phyloP scores from a whole-genome alignment of 2,888 invertebrate genomes.

The Dasysyrphus tricinctus region DNA sequence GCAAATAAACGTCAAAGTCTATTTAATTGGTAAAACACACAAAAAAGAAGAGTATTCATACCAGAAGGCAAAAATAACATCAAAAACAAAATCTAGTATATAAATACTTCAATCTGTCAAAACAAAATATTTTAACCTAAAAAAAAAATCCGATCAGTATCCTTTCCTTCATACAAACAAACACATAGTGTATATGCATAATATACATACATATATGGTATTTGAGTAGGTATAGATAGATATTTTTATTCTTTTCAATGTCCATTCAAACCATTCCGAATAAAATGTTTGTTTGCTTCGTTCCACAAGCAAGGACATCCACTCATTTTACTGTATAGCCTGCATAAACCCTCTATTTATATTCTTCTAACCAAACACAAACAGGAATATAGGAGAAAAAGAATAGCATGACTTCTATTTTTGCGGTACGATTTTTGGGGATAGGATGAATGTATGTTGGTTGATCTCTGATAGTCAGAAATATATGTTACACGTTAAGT shows the following conservation, averaged over 20 bases:
- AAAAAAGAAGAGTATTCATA: background rate
- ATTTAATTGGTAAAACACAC: conserved; percentile 48
- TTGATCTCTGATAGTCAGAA: conserved; percentile 3
- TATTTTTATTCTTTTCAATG: conserved; percentile 67
- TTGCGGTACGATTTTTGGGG: background rate
- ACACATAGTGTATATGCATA: background rate
- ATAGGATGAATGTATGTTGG: background rate
- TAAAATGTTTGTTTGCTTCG: conserved; percentile 65
- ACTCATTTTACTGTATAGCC: background rate
- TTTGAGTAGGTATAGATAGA: conserved; percentile 52
- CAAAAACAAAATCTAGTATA: conserved; percentile 7
- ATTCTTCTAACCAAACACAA: background rate
- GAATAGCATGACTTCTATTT: conserved; percentile 20
- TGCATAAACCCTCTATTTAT: background rate
- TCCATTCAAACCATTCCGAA: conserved; percentile 41
- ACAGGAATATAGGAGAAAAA: background rate
- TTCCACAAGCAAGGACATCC: conserved; percentile 29
- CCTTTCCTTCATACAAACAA: conserved; percentile 6
- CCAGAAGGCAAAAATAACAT: conserved; percentile 22
- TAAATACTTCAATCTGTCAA: conserved; percentile 11
- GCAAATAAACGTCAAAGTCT: conserved; percentile 50
- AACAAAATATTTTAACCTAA: background rate
- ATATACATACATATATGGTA: background rate
- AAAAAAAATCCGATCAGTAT: conserved; percentile 52
- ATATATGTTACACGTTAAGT: conserved; percentile 14